A percentile compares a stretch with the other conserved stretches of the same genome.
Conservation (phyloP, 2,113 vertebrate species). For the Gyps fulvus region DNA sequence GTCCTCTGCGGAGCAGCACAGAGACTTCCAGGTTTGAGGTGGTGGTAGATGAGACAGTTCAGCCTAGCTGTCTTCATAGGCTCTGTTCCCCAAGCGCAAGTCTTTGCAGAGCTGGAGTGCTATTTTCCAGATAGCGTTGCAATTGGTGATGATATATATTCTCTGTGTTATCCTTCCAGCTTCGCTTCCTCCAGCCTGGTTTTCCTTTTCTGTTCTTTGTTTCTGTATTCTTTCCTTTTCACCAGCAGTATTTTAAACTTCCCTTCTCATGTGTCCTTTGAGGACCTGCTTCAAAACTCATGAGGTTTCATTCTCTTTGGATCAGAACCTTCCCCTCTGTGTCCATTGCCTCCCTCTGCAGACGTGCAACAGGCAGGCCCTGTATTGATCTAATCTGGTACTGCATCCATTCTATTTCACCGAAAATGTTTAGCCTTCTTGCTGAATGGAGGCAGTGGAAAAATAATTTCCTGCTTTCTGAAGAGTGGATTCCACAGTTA, state of each 20-base stretch:
- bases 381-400: background rate
- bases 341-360: background rate
- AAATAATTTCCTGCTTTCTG: conserved; percentile 12
- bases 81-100: background rate
- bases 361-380: background rate
- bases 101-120: background rate
- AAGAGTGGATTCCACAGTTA: background rate
- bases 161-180: background rate
- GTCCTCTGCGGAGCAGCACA: background rate
- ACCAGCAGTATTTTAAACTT: background rate
- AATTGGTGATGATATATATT: background rate
- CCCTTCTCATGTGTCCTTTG: background rate
- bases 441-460: background rate
- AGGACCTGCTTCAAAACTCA: background rate
- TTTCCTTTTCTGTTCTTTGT: background rate
- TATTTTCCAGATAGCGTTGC: background rate
- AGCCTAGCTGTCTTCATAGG: background rate
- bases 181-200: background rate
- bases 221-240: background rate
- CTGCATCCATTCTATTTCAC: background rate
- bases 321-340: background rate
- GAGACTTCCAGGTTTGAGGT: background rate
- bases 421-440: background rate
- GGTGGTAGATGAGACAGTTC: background rate
- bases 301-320: background rate